Base-by-base conservation (phyloP, 2,797 vertebrate species). In the Myotis planiceps region DNA sequence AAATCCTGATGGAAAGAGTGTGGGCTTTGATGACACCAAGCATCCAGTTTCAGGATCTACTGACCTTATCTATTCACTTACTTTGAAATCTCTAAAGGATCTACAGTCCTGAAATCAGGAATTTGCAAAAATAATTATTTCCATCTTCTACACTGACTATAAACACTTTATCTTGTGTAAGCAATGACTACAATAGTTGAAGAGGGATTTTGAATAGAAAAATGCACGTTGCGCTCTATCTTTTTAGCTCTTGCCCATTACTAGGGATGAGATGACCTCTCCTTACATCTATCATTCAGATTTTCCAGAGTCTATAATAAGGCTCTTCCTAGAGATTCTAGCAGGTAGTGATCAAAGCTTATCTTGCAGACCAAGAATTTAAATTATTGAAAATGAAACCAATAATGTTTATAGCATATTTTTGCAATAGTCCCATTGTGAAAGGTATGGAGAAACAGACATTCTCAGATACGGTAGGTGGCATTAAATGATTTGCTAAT, bases 301-400 rank as follows among this genome's bases (percentile, higher is more conserved):
- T 90, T 88, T 87, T 83, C 45, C 21, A 82, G 68, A 47, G 19
- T 49, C 74, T 90, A 23, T 47, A 74, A 39, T 55, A n/a, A 91
- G 37, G 9, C 16, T 90, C n/a, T 94, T 87, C 45, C 32, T 94
- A 72, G 83, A 92, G 83, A 69, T 19, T 92, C 37, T 83, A 95
- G 27, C 23, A 89, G 45, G n/a, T 7, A 74, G 27, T 25, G 66
- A 88, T 18, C 45, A 84, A 93, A 90, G 29, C 71, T 90, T 85
- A 72, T 51, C 23, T 45, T 68, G 47, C 12, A 76, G 32, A 89
- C 39, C 19, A 80, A 88, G 42, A 75, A 65, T 95, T 96, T 88
- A 78, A 85, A 45, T 79, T 39, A 60, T 45, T 95, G 25, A 87
- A 94, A 96, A 29, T 71, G 21, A 95, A 80, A 68, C 66, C 39